Evolutionary conservation across 2,888 invertebrate species (phyloP), one percentile per base, ranked within the genome.

Genomic region (Hypomecis punctinalis): DNA sequence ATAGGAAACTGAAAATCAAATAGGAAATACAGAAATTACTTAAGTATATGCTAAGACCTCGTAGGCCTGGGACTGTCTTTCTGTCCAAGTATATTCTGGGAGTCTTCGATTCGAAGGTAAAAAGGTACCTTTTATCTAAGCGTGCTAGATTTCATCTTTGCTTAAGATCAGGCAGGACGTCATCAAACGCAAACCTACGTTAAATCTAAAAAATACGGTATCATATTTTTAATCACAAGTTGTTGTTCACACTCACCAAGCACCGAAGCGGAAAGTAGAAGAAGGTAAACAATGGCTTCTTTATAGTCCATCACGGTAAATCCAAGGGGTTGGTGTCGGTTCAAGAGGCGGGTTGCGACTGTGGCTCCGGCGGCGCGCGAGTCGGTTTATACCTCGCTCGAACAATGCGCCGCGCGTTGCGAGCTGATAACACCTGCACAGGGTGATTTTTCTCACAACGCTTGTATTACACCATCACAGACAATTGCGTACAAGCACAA

Each of bases 181-280:
- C 23, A 23, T 23, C 23, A 23, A 23, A 2, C 23, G 23, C 23
- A 3, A 23, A 23, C 23, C 23, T 23, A 23, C 3, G 23, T 23
- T 2, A 23, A 23, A 23, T 23, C 23, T 23, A 23, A 23, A 23
- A 23, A 23, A 23, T 23, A 23, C 23, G 23, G 23, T 23, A 23
- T 23, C 3, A 1, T 23, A 2, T 23, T 23, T 23, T 23, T 23
- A 23, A 23, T 23, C 23, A 3, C 23, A 23, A 23, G 1, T 23
- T 2, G 1, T 23, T 23, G 23, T 23, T 23, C 23, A 23, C 35
- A 35, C 79, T 85, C 69, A 91, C 90, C 90, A 47, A 82, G 70
- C 4, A 86, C 87, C 7, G 80, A 72, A 46, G 82, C 81, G 55
- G 87, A 79, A 63, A 89, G 69, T 1, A 90, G 78, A 43, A 91